These are phyloP conservation scores for Archips xylosteana DNA, from an alignment of 2,888 invertebrate species.

Conservation along the genomic window DNA sequence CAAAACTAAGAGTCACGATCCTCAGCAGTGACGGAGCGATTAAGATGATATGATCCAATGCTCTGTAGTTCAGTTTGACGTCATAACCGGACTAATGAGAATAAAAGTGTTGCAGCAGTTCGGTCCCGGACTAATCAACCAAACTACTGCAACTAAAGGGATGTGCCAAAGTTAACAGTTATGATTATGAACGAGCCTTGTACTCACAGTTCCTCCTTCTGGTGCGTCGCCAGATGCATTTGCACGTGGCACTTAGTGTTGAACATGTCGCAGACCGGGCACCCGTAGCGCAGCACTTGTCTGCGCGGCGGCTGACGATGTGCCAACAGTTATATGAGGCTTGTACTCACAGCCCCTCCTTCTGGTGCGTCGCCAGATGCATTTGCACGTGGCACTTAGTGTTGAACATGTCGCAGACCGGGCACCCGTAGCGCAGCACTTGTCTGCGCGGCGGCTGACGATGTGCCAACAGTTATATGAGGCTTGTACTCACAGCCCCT, in stretches of 20 bases:
- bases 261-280: slow-evolving; percentile 81
- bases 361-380: slow-evolving; percentile 75
- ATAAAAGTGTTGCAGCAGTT: too few relatives aligned
- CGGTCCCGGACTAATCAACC: too few relatives aligned
- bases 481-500: slow-evolving; percentile 62
- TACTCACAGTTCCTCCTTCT: slow-evolving; percentile 70
- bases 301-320: slow-evolving; percentile 59
- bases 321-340: too few relatives aligned
- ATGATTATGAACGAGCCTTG: too few relatives aligned
- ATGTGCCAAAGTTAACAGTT: too few relatives aligned
- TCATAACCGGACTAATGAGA: too few relatives aligned
- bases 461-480: too few relatives aligned
- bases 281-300: slow-evolving; percentile 71
- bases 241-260: slow-evolving; percentile 75
- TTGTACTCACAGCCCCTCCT: slow-evolving; percentile 66
- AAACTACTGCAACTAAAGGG: too few relatives aligned
- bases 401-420: slow-evolving; percentile 80
- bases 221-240: slow-evolving; percentile 75
- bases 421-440: slow-evolving; percentile 74
- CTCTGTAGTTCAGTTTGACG: too few relatives aligned
- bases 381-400: slow-evolving; percentile 75
- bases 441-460: slow-evolving; percentile 58
- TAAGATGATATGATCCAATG: too few relatives aligned
- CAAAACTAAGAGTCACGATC: too few relatives aligned
- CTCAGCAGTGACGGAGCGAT: too few relatives aligned